phyloP scores from a whole-genome alignment of 1,140 invertebrate species.

The Sogatella furcifera region DNA sequence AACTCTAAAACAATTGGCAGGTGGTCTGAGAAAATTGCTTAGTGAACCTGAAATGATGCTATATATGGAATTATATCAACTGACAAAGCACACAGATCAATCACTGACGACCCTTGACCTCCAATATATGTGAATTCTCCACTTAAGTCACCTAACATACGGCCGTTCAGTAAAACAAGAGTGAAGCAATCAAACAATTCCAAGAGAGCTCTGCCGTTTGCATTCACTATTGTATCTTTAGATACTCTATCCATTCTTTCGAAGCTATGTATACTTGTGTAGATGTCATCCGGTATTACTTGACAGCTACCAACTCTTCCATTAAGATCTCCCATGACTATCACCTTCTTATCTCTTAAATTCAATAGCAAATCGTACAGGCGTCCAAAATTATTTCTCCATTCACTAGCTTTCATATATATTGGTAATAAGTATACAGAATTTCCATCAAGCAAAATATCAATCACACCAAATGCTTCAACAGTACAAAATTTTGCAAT shows the following conservation, averaged over 20 bases:
- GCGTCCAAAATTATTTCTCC: background rate
- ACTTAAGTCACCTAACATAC: background rate
- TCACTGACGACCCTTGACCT: background rate
- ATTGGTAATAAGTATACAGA: background rate
- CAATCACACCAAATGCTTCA: background rate
- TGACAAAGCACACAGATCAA: too few relatives aligned
- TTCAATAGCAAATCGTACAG: background rate
- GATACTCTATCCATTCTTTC: background rate
- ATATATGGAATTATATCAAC: too few relatives aligned
- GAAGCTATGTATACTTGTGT: background rate
- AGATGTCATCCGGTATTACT: background rate
- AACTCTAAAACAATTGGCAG: too few relatives aligned
- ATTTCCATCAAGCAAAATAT: background rate
- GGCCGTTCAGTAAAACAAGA: background rate
- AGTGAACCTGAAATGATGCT: too few relatives aligned
- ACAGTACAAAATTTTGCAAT: background rate
- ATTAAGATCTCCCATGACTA: background rate
- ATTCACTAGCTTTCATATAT: background rate
- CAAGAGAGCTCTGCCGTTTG: background rate
- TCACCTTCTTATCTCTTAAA: background rate
- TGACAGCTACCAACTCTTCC: background rate
- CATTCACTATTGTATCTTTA: background rate
- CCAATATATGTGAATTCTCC: background rate
- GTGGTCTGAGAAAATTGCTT: too few relatives aligned
- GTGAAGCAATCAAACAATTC: background rate